Base-by-base conservation (phyloP, 2,888 invertebrate genomes). In the Phlogophora meticulosa region DNA sequence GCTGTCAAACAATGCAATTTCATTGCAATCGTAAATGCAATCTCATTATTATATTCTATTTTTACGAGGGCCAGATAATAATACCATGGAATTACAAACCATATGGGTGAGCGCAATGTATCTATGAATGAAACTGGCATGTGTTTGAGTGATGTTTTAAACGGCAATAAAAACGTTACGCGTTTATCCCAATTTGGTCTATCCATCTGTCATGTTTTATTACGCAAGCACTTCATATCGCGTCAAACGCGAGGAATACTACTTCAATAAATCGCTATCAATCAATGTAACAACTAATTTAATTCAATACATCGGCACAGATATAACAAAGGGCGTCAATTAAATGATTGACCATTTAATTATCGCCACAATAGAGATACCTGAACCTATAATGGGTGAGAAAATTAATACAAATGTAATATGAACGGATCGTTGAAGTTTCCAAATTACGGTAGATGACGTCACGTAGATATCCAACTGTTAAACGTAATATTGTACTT, bases 91-190 rank as follows among this genome's bases (percentile, higher is more conserved):
- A 89, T 87, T 86, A 86, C 82, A 72, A 75, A 85, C 86, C 92
- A 91, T 90, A 91, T 91, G 92, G 82, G 86, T 74, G 60, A 53
- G 48, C 64, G 72, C 67, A 79, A 71, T 73, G 66, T 52, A 62
- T 79, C 71, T 76, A 85, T 78, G 84, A 85, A 86, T 85, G 81
- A 84, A 87, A 78, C 80, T 78, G 85, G 82, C 92, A 92, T 93
- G 87, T 91, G 91, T 85, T 85, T 62, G 80, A 89, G 87, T 81
- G 84, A 76, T 73, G 70, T 88, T 86, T 88, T 61, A 52, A 76
- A 78, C 59, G 64, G 64, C 70, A 82, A 85, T 84, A 82, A 78
- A 76, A 86, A 85, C 63, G 60, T 66, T 73, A 34, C 67, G 75
- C 60, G 42, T 81, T 73, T 75, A 68, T 76, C 67, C 74, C 68